phyloP scores from a whole-genome alignment of 2,113 vertebrate genomes.

The Tympanuchus pallidicinctus region DNA sequence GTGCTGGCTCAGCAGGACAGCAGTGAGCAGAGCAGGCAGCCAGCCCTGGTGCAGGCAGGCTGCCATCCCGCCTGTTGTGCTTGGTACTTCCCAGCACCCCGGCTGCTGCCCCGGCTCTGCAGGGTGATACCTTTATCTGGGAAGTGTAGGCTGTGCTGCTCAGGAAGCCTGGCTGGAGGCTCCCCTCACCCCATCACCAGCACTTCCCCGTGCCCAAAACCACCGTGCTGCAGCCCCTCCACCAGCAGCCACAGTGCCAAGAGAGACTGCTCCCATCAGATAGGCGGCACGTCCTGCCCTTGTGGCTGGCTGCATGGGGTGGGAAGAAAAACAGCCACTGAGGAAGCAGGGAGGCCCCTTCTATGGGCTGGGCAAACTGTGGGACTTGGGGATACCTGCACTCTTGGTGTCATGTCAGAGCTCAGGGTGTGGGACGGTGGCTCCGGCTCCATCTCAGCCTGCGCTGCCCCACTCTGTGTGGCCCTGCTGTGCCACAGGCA shows the following conservation, averaged over 20 bases:
- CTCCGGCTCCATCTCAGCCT: not conserved
- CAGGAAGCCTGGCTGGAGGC: conserved; percentile 70
- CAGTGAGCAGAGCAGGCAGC: not conserved
- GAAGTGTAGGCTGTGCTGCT: conserved; percentile 52
- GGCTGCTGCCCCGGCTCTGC: not conserved
- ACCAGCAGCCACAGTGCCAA: not conserved
- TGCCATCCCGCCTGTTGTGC: not conserved
- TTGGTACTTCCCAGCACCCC: not conserved
- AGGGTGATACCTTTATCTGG: conserved; percentile 57
- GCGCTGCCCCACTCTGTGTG: fast-evolving
- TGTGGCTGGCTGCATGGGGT: conserved; percentile 31
- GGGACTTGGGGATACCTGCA: not conserved
- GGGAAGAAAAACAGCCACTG: conserved; percentile 57
- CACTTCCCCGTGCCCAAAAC: conserved; percentile 73
- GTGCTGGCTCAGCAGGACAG: not conserved
- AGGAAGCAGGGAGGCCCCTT: conserved; percentile 15
- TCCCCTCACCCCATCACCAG: conserved; percentile 13
- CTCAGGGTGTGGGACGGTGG: fast-evolving
- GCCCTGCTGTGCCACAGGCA: fast-evolving
- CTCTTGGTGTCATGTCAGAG: not conserved
- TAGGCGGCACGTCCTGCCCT: conserved; percentile 58
- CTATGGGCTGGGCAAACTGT: not conserved
- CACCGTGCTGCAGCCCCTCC: conserved; percentile 25
- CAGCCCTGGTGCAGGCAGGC: not conserved
- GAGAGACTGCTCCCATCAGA: conserved; percentile 70